Evolutionary conservation across 2,797 vertebrate genomes (phyloP), one percentile per base, ranked within the genome.

Genomic region (Melanotaenia trifasciata): DNA sequence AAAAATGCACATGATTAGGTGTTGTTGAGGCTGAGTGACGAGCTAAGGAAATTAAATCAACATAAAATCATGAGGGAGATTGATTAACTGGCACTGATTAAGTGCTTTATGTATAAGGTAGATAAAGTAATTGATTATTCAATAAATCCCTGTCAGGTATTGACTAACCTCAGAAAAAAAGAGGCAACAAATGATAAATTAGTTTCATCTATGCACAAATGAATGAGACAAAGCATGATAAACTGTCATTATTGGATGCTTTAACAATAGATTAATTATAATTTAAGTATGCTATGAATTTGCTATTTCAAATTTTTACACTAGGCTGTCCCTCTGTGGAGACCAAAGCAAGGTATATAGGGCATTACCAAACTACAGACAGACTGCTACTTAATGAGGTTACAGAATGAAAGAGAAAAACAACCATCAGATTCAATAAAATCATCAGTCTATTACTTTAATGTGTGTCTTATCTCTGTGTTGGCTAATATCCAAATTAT

Each of bases 61-160:
- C 92, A 91, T 84, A 87, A 93, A 94, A 94, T 94, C 93, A 92
- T 63, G 72, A 86, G 91, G 83, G 88, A 92, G 93, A 96, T 94
- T 94, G 96, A 97, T 96, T 95, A 95, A 90, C 86, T 94, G 95
- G 87, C 89, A 77, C 82, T 96, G 96, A 97, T 94, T 85, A 96
- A 97, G 96, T 92, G 83, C 94, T 95, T 91, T 91, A 94, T 95
- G 94, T 95, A 95, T 96, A 94, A 95, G 90, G 74, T 93, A 95
- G 95, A 96, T 96, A 96, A 96, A 96, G 94, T 85, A 93, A 97
- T 96, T 94, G 95, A 97, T 96, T 96, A 95, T 95, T 95, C 94
- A 93, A 93, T 96, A 96, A 96, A 96, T 97, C 94, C 92, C 83
- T 88, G 86, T 86, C 94, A 90, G 91, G 78, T 70, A 83, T 84